Conservation (phyloP, 2,888 invertebrate species). For the Dysmachus trigonus region DNA sequence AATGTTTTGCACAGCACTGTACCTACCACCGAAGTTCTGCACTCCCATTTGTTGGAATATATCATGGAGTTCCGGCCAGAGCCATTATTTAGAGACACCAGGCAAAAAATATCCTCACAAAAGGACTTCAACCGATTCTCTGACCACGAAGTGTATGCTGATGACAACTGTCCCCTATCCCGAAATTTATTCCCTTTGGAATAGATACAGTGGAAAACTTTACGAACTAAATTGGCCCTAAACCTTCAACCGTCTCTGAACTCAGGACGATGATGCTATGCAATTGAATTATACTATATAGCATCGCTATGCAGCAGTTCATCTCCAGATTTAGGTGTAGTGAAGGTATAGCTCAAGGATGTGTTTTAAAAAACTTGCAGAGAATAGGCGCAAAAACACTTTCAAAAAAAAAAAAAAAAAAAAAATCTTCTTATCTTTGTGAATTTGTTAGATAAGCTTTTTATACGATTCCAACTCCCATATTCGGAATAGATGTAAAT, state of each 20-base stretch:
- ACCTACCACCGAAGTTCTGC: slow-evolving; percentile 67
- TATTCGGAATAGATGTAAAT: slow-evolving; percentile 65
- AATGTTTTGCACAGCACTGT: too few relatives aligned
- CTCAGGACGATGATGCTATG: background rate
- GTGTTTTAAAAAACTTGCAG: background rate
- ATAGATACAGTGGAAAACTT: slow-evolving; percentile 70
- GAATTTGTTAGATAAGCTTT: background rate
- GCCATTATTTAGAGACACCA: slow-evolving; percentile 71
- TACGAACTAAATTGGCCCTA: slow-evolving; percentile 72
- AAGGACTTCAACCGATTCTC: slow-evolving; percentile 73
- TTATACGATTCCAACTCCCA: slow-evolving; percentile 64
- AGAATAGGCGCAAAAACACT: background rate
- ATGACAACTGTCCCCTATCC: slow-evolving; percentile 71
- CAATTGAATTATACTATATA: background rate
- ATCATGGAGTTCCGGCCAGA: slow-evolving; percentile 71
- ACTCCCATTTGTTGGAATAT: slow-evolving; percentile 68
- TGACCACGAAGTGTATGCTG: slow-evolving; percentile 71
- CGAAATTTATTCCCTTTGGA: slow-evolving; percentile 70
- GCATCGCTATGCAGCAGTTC: background rate
- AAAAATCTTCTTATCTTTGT: background rate
- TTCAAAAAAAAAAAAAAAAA: background rate
- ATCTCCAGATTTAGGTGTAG: background rate
- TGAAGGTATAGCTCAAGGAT: background rate
- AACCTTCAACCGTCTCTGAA: slow-evolving; percentile 70
- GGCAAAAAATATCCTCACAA: slow-evolving; percentile 68